Percentiles rank a stretch among this genome's conserved stretches.
phyloP scores from a whole-genome alignment of 2,113 vertebrate species.

The Martes martes region DNA sequence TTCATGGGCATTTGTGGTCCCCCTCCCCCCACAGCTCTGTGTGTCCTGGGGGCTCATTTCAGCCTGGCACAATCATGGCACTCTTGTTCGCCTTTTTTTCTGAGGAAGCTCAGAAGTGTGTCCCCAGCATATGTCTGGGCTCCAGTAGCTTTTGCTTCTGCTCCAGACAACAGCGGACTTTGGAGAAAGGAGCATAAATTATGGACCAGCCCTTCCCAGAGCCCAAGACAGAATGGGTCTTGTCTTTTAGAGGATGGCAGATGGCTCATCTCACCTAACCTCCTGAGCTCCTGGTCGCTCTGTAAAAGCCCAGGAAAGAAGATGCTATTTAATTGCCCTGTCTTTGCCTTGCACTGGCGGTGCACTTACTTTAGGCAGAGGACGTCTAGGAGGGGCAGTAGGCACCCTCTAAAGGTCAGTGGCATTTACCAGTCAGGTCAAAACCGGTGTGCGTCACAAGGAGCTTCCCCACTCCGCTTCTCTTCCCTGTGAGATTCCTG shows the following conservation, averaged over 20 bases:
- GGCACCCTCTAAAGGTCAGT: not conserved
- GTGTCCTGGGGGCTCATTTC: fast-evolving
- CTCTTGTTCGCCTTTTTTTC: not conserved
- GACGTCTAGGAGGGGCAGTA: not conserved
- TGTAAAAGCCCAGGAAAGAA: not conserved
- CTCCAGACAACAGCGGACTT: not conserved
- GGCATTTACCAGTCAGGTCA: not conserved
- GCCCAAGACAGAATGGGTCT: not conserved
- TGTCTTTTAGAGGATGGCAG: not conserved
- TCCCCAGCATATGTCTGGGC: not conserved
- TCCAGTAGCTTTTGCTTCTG: not conserved
- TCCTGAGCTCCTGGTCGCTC: not conserved
- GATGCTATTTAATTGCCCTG: fast-evolving
- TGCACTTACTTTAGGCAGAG: not conserved
- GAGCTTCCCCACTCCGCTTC: not conserved
- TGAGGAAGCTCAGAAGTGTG: not conserved
- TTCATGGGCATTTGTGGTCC: fast-evolving
- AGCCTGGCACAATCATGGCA: fast-evolving
- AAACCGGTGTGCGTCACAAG: fast-evolving
- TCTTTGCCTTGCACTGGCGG: not conserved
- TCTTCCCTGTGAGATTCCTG: not conserved
- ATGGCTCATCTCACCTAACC: fast-evolving
- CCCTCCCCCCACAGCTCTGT: too few species aligned
- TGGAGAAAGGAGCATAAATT: not conserved
- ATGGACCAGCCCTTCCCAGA: not conserved